phyloP scores from a whole-genome alignment of 2,797 vertebrate species.

The Liasis olivaceus region DNA sequence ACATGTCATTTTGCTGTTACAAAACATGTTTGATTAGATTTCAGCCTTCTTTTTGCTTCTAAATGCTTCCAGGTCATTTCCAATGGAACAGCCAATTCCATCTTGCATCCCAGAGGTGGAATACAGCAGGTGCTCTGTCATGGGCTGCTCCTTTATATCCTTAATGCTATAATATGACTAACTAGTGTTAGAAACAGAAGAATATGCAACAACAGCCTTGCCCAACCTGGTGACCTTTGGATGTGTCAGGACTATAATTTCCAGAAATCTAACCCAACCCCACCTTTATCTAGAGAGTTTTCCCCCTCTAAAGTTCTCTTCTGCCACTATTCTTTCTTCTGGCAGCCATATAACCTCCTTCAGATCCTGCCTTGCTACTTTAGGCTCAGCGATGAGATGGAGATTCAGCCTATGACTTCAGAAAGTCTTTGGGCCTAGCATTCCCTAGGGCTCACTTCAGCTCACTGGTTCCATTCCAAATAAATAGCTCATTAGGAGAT shows the following conservation, averaged over 20 bases:
- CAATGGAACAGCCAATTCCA: background rate
- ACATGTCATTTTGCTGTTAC: background rate
- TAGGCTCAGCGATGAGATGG: slow-evolving; percentile 1
- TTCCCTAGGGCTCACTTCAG: background rate
- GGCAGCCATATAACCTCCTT: too few relatives aligned
- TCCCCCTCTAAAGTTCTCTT: background rate
- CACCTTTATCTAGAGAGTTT: background rate
- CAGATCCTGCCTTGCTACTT: background rate
- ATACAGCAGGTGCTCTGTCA: background rate
- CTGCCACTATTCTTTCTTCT: background rate
- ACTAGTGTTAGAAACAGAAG: background rate
- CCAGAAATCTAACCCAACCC: too few relatives aligned
- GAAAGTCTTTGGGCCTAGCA: slow-evolving; percentile 3
- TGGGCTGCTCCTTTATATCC: background rate
- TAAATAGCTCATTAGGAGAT: background rate
- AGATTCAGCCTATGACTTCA: background rate
- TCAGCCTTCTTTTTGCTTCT: background rate
- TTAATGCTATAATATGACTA: background rate
- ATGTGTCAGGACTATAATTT: too few relatives aligned
- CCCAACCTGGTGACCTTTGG: background rate
- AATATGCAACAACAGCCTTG: background rate
- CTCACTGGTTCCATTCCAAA: background rate
- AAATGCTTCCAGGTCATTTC: background rate
- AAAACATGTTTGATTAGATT: background rate
- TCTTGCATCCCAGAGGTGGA: background rate